Base-by-base conservation (phyloP, 2,113 vertebrate species). In the Jaculus jaculus region DNA sequence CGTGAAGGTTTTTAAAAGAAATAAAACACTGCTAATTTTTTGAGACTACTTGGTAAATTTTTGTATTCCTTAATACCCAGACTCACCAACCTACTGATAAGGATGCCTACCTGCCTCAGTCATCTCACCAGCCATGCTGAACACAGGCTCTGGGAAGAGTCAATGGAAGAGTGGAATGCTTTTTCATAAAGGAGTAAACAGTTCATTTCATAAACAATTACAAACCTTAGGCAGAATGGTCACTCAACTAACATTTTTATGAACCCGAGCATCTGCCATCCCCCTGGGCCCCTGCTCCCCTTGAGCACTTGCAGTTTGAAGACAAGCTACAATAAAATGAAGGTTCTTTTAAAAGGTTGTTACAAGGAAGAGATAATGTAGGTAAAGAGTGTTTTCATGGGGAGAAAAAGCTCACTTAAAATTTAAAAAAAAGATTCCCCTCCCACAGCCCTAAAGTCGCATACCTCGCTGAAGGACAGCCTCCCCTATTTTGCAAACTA, bases 1-100 rank as follows among this genome's bases (percentile, higher is more conserved):
- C n/a, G n/a, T n/a, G n/a, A 28, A 68, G 68, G 17, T 34, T n/a
- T 85, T 95, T 92, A 82, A 90, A 96, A n/a, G 37, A 26, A 92
- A 94, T 72, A 8, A 34, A 79, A 58, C 28, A 89, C 7, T 23
- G 68, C 16, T 77, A 37, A 66, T 89, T 61, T 69, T 79, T 61
- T 63, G 24, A 77, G 51, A 80, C 23, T 26, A 84, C 37, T 28
- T 77, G 15, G 63, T 69, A 82, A 90, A 60, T 60, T 61, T 85
- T 32, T 66, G 75, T 54, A 54, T 2, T 34, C 37, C 32, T 88
- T 34, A 34, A 60, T 23, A 60, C 5, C n/a, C 30, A 42, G 5
- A 69, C 72, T 20, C 5, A 65, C 47, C 26, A 71, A 13, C 24
- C 28, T 51, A 15, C 37, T 4, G 39, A 58, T 3, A 30, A 68